These are phyloP conservation scores for Philopedon plagiatum DNA, from an alignment of 2,888 invertebrate species.

Conservation along the genomic window DNA sequence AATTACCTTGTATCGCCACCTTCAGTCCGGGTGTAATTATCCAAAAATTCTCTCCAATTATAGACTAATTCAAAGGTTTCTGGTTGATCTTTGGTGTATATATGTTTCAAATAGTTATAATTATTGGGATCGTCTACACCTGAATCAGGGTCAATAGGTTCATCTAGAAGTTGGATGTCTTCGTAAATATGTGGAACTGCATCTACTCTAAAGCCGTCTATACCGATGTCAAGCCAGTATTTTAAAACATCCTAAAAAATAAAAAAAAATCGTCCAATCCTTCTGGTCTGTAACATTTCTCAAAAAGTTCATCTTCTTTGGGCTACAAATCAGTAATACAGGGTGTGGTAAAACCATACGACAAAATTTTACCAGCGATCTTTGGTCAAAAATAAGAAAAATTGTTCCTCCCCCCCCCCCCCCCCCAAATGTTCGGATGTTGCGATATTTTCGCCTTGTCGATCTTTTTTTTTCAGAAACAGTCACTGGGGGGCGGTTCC, in stretches of 20 bases:
- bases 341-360: too few species aligned
- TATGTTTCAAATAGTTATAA: slow-evolving; percentile 74
- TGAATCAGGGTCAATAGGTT: slow-evolving; percentile 62
- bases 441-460: too few species aligned
- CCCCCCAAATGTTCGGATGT: too few species aligned
- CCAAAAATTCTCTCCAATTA: slow-evolving; percentile 76
- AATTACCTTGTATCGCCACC: slow-evolving; percentile 65
- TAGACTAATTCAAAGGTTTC: slow-evolving; percentile 77
- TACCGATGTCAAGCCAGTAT: slow-evolving; percentile 87
- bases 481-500: too few species aligned
- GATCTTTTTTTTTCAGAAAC: too few species aligned
- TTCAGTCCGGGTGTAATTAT: slow-evolving; percentile 69
- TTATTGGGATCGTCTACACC: slow-evolving; percentile 71
- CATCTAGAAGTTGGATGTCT: slow-evolving; percentile 63
- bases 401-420: too few species aligned
- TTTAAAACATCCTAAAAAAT: slow-evolving; percentile 74
- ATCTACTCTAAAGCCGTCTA: slow-evolving; percentile 90
- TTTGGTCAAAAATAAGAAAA: too few species aligned
- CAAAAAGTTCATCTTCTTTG: too few species aligned
- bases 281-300: too few species aligned
- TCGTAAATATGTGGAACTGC: slow-evolving; percentile 74
- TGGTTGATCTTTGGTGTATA: slow-evolving; percentile 73
- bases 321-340: too few species aligned
- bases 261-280: not conserved
- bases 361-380: too few species aligned